Evolutionary conservation across 2,113 vertebrate species (phyloP), one percentile per base, ranked within the genome.

Genomic region (Boleophthalmus pectinirostris): DNA sequence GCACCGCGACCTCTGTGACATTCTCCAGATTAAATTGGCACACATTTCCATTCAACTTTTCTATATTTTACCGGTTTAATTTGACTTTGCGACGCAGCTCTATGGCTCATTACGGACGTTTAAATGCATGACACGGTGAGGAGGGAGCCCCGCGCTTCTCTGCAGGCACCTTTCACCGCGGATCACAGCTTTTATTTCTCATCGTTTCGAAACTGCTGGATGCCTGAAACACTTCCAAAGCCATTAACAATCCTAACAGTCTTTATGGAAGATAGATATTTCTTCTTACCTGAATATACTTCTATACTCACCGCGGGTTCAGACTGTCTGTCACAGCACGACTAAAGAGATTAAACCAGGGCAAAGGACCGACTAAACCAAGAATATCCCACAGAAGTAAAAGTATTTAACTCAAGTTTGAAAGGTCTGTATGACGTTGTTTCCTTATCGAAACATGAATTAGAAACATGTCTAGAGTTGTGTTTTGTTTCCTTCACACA

Each of bases 81-180:
- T 56, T 21, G 13, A 60, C 23, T 15, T 24, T 24, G 2, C 13
- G 0, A 12, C 56, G 56, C 15, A 3, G 23, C 21, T 24, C 3
- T 13, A 29, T 35, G 24, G 8, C 63, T 77, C 57, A 87, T 85
- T 68, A 75, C 73, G 51, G 70, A 45, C 38, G 63, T 81, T 82
- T 71, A 79, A 75, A 84, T 75, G 82, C 78, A 74, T 51, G 70
- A 66, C 71, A 71, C 69, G 29, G 54, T 69, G 43, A 35, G 72
- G 63, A 24, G 23, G 75, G 65, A 68, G 53, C 74, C 38, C 9
- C 8, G 49, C 29, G 75, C 45, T 51, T 68, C 72, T 74, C 63
- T 23, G 46, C 45, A 61, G 46, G 16, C 46, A 5, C 65, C 46
- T 54, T 54, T 61, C 47, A n/a, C 0, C 38, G 38, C 38, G 8